Conservation (phyloP, 1,140 invertebrate genomes). For the Caerostris darwini region DNA sequence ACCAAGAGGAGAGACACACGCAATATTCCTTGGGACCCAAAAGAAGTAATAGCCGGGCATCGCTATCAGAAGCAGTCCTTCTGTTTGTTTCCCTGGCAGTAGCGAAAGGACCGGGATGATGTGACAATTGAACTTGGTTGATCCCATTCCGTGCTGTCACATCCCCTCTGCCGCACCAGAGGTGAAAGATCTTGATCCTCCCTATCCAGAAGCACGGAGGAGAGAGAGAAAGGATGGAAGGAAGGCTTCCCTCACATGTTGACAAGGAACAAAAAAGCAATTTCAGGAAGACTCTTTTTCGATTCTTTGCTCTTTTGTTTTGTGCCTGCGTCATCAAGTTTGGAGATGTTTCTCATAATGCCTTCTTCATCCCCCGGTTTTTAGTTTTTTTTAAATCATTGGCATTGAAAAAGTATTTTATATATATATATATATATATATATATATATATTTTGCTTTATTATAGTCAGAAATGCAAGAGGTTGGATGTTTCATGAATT, state of each 20-base stretch:
- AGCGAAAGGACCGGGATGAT: not conserved
- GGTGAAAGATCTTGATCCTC: constrained; percentile 40
- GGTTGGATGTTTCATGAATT: no score
- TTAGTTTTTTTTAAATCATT: not conserved
- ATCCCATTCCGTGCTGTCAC: constrained; percentile 27
- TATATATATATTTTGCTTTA: no score
- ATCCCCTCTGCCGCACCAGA: not conserved
- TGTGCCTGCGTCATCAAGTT: not conserved
- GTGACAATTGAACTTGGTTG: constrained; percentile 62
- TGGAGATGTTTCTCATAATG: constrained; percentile 17
- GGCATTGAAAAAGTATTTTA: no score
- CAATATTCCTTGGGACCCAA: not conserved
- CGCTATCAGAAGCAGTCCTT: not conserved
- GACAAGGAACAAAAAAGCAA: constrained; percentile 27
- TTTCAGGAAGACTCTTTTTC: not conserved
- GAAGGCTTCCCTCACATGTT: not conserved
- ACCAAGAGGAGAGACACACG: not conserved
- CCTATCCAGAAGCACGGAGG: not conserved
- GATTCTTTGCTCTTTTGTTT: not conserved
- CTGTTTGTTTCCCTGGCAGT: constrained; percentile 26
- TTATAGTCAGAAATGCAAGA: no score
- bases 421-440: no score
- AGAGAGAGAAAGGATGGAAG: constrained; percentile 2
- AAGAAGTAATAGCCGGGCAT: constrained; percentile 22
- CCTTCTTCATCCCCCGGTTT: not conserved